Evolutionary conservation across 2,797 vertebrate species (phyloP), one percentile per base, ranked within the genome.

Genomic region (Semaprochilodus insignis): DNA sequence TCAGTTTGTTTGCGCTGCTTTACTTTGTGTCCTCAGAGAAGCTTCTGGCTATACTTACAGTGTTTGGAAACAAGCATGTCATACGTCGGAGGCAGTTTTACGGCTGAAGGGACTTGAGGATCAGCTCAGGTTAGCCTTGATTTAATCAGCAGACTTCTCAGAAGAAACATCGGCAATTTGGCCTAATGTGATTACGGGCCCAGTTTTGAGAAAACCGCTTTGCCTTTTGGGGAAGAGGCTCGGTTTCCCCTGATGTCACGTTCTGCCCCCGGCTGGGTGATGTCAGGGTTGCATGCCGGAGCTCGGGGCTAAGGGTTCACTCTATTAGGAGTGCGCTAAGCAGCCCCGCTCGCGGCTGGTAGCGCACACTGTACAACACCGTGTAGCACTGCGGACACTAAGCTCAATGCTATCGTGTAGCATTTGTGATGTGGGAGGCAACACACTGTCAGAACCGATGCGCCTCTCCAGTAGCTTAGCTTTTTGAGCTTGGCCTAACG

Each of bases 91-190:
- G 87, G 83, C 83, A 78, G 74, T 52, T 82, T 89, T 80, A 31
- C 14, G 81, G 78, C 77, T 40, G 81, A 88, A 84, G 60, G 83
- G 87, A 87, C 89, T 89, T 80, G 81, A 40, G 77, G 70, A 83
- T 72, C 7, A n/a, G 66, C 76, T 54, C 36, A 44, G 78, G 82
- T 77, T 59, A 63, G 52, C 55, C 80, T 65, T 23, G 62, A 87
- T 84, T 87, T 71, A 80, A 89, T 23, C 74, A 57, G 69, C 77
- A 76, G 60, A 72, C 54, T 80, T 82, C 85, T 87, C 55, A 73
- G 65, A 59, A 69, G 25, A 59, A 84, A 62, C 17, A 57, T 75
- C 81, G 17, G 40, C 36, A 44, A 21, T 74, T 59, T 51, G 62
- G 74, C 36, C 74, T 11, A 85, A 88, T 84, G 8, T 62, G 75